Conservation (phyloP, 1,140 invertebrate genomes). For the Lepidurus couesii region DNA sequence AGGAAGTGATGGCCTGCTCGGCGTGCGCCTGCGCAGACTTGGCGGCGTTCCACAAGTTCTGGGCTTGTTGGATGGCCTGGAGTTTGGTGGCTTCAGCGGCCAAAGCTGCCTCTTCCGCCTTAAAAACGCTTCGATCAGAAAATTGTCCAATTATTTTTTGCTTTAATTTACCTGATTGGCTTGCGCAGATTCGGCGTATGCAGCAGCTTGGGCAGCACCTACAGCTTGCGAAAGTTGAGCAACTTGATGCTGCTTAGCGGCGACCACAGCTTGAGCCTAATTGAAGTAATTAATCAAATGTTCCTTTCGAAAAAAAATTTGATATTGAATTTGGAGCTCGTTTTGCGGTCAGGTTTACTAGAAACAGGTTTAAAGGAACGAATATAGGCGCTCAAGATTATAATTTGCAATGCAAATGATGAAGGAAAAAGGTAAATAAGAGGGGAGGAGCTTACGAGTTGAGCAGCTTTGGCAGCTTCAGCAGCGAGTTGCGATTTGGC, state of each 20-base stretch:
- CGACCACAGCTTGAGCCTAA: slow-evolving; percentile 33
- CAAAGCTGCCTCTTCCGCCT: slow-evolving; percentile 37
- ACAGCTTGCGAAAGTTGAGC: slow-evolving; percentile 34
- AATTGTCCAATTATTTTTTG: not conserved
- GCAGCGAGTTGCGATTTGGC: slow-evolving; percentile 36
- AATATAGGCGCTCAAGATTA: too few species aligned
- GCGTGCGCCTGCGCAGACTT: slow-evolving; percentile 39
- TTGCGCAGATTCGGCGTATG: slow-evolving; percentile 33
- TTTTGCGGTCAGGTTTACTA: too few species aligned
- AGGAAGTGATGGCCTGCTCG: slow-evolving; percentile 38
- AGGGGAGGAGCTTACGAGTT: slow-evolving; percentile 33
- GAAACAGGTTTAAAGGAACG: too few species aligned
- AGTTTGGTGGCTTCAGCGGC: slow-evolving; percentile 41
- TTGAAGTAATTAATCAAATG: slow-evolving; percentile 17
- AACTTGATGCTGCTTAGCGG: not conserved
- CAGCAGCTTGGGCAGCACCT: slow-evolving; percentile 36
- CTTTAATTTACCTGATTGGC: slow-evolving; percentile 33
- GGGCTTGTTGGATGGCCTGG: slow-evolving; percentile 39
- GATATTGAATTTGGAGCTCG: not conserved
- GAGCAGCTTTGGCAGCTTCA: slow-evolving; percentile 38
- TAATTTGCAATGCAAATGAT: not conserved
- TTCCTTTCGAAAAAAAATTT: not conserved
- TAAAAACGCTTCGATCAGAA: not conserved
- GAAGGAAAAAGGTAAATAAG: not conserved
- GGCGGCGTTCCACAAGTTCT: slow-evolving; percentile 38